Percentiles rank a stretch among this genome's conserved stretches.
Evolutionary conservation across 1,140 invertebrate genomes (phyloP).

Genomic region (Drosophila burlai): DNA sequence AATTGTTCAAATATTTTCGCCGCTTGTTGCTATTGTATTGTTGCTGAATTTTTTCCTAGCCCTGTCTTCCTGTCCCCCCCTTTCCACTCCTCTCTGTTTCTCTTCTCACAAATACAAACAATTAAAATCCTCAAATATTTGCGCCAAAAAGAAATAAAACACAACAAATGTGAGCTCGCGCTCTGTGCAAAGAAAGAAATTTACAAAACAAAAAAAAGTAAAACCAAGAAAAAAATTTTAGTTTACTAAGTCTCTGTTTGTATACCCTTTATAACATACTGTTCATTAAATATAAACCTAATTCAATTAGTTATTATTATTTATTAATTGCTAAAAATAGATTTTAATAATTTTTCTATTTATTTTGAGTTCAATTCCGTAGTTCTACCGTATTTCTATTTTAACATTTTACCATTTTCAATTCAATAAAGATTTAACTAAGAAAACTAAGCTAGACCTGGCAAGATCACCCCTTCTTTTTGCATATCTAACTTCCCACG

Average conservation of each 20-base stretch:
- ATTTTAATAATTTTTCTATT: no score
- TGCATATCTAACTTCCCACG: neutral
- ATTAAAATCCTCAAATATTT: conserved; percentile 82
- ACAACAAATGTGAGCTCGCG: conserved; percentile 41
- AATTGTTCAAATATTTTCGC: conserved; percentile 83
- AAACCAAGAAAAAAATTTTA: neutral
- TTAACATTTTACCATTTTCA: no score
- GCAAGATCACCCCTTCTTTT: no score
- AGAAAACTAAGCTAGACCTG: no score
- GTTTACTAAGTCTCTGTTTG: neutral
- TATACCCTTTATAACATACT: neutral
- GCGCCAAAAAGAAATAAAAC: conserved; percentile 40
- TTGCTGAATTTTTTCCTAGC: conserved; percentile 46
- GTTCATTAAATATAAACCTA: neutral
- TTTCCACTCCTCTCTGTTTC: neutral
- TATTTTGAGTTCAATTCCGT: no score
- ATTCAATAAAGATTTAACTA: no score
- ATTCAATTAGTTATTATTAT: neutral
- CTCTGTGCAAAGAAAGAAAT: conserved; percentile 37
- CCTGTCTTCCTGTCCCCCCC: neutral
- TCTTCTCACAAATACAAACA: conserved; percentile 63
- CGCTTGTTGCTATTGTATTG: conserved; percentile 33
- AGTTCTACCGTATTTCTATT: no score
- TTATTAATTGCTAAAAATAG: no score
- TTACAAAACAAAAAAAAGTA: neutral